Evolutionary conservation across 2,113 vertebrate species (phyloP), one percentile per base, ranked within the genome.

Genomic region (Sardina pilchardus): DNA sequence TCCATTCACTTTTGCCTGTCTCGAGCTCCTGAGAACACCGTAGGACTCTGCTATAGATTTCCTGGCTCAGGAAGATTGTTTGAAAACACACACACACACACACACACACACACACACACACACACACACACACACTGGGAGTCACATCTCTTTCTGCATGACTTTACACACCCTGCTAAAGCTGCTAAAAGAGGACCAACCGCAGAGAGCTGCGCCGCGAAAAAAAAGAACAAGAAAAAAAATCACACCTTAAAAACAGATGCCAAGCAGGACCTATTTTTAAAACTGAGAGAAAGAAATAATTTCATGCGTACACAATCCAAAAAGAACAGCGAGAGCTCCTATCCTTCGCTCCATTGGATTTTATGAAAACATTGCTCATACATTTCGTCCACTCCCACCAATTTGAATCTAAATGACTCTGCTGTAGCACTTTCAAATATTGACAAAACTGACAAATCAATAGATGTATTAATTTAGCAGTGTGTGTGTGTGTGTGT

Each of bases 201-300:
- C 30, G 8, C 63, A 71, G 63, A 30, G 63, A 34, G 63, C 26
- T 71, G 7, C 63, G 12, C 63, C 63, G 26, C 45, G 1, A 30
- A 16, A 34, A 34, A 26, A 34, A 71, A 34, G 63, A 42, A 42
- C 39, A 42, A 42, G 39, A 42, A 42, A 42, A 42, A 71, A 16
- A 71, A 26, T 71, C 26, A 34, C 63, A 71, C 63, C 63, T 71
- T 71, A 14, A 12, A 12, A 71, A 34, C 63, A 7, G 24, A 12
- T 71, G 63, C 63, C 63, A 71, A 71, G 26, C n/a, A 71, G 63
- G 26, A 12, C n/a, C 63, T 71, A 71, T 71, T 71, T 71, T 71
- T 71, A 71, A 63, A 63, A 26, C 56, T 17, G 50, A 63, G 21
- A 63, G 56, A 26, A 14, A 26, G 1, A 34, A 71, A 9, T 63